Conservation (phyloP, 2,888 invertebrate species). For the Torymus aiolomorphi region DNA sequence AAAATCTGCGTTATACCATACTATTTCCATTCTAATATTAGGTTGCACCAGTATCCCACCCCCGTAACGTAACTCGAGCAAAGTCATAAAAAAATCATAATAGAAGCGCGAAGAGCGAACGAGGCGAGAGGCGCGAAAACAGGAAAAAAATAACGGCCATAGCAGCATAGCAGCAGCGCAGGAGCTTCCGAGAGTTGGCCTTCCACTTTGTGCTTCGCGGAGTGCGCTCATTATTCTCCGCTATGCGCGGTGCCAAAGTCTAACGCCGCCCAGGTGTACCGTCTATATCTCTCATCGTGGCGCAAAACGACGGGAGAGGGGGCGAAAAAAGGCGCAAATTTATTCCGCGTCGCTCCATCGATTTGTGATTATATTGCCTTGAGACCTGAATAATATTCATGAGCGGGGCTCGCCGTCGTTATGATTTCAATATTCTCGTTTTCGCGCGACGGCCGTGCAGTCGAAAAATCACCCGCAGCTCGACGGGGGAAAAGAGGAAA, state of each 20-base stretch:
- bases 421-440: constrained; percentile 72
- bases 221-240: constrained; percentile 47
- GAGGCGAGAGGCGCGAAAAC: too few species aligned
- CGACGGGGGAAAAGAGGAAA: too few species aligned
- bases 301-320: constrained; percentile 23
- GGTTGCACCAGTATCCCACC: too few species aligned
- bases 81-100: too few species aligned
- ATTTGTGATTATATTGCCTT: constrained; percentile 73
- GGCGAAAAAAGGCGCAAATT: constrained; percentile 64
- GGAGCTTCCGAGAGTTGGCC: constrained; percentile 8
- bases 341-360: constrained; percentile 71
- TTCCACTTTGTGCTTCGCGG: constrained; percentile 32
- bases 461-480: constrained; percentile 66
- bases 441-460: constrained; percentile 49
- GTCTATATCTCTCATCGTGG: constrained; percentile 57
- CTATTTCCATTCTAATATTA: too few species aligned
- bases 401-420: constrained; percentile 64
- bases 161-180: too few species aligned
- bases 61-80: too few species aligned
- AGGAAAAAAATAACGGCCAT: too few species aligned
- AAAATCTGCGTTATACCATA: too few species aligned
- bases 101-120: too few species aligned
- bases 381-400: constrained; percentile 73
- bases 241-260: constrained; percentile 17
- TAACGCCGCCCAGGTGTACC: constrained; percentile 59